Conservation (phyloP, 2,113 vertebrate genomes). For the Vanacampus margaritifer region DNA sequence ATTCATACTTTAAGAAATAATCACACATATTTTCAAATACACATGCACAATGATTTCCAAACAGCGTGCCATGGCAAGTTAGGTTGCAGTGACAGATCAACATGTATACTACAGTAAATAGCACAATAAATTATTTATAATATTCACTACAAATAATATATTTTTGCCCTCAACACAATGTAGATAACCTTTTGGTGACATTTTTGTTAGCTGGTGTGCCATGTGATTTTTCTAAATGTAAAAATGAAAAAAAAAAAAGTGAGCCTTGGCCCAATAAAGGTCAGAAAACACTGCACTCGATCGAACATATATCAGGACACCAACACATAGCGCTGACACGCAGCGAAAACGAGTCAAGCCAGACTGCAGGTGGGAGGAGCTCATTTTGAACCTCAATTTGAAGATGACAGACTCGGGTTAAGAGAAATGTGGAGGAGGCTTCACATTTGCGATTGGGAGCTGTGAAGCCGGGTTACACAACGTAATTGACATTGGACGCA, state of each 20-base stretch:
- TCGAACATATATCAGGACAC: neutral
- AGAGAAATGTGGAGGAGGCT: slow-evolving; percentile 21
- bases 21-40: neutral
- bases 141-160: too few relatives aligned
- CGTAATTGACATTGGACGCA: slow-evolving; percentile 56
- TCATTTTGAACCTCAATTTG: neutral
- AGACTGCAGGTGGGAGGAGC: slow-evolving; percentile 6
- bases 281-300: neutral
- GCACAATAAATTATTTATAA: too few relatives aligned
- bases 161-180: too few relatives aligned
- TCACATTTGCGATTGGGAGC: slow-evolving; percentile 23
- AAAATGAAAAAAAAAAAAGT: neutral
- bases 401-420: slow-evolving; percentile 18
- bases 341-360: slow-evolving; percentile 6
- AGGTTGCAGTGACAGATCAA: too few relatives aligned
- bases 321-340: neutral
- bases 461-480: slow-evolving; percentile 50
- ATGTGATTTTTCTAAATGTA: too few relatives aligned
- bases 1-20: neutral
- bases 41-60: neutral
- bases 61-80: neutral
- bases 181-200: too few relatives aligned
- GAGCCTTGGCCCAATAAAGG: neutral
- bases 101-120: too few relatives aligned
- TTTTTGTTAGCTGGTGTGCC: neutral